Percentiles rank a stretch among this genome's conserved stretches.
Conservation (phyloP, 2,888 invertebrate genomes). For the Nebria salina region DNA sequence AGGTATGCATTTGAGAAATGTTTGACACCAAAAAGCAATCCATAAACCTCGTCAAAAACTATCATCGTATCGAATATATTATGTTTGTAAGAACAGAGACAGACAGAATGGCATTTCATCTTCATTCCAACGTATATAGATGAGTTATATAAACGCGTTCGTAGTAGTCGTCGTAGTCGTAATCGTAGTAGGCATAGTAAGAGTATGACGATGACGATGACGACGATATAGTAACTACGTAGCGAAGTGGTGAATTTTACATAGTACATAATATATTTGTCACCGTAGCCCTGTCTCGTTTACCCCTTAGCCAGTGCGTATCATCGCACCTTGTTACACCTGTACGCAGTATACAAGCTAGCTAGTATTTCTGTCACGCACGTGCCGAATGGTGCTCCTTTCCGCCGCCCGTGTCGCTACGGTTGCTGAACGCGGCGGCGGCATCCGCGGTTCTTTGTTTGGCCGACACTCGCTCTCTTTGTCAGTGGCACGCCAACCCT, state of each 20-base stretch:
- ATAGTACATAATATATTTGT: neutral
- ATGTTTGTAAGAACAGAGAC: too few relatives aligned
- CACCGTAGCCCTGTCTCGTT: neutral
- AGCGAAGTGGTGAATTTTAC: neutral
- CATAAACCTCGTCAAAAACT: too few relatives aligned
- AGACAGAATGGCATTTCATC: too few relatives aligned
- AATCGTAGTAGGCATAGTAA: too few relatives aligned
- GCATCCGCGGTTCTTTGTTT: constrained; percentile 27
- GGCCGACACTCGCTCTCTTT: constrained; percentile 23
- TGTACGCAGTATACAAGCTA: constrained; percentile 36
- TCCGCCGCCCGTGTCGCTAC: constrained; percentile 19
- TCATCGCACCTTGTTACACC: constrained; percentile 45
- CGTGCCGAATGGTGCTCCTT: constrained; percentile 32
- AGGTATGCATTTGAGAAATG: too few relatives aligned
- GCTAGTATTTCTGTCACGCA: constrained; percentile 45
- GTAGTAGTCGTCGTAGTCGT: too few relatives aligned
- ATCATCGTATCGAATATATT: too few relatives aligned
- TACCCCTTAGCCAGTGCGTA: constrained; percentile 39
- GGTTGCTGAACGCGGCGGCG: neutral
- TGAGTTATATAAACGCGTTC: too few relatives aligned
- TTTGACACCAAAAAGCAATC: too few relatives aligned
- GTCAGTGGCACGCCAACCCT: constrained; percentile 18
- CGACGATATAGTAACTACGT: neutral
- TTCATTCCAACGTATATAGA: too few relatives aligned
- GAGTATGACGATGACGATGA: too few relatives aligned